Percentiles rank a stretch among this genome's conserved stretches.
Evolutionary conservation across 2,113 vertebrate species (phyloP).

Genomic region (Neotragus pygmaeus): DNA sequence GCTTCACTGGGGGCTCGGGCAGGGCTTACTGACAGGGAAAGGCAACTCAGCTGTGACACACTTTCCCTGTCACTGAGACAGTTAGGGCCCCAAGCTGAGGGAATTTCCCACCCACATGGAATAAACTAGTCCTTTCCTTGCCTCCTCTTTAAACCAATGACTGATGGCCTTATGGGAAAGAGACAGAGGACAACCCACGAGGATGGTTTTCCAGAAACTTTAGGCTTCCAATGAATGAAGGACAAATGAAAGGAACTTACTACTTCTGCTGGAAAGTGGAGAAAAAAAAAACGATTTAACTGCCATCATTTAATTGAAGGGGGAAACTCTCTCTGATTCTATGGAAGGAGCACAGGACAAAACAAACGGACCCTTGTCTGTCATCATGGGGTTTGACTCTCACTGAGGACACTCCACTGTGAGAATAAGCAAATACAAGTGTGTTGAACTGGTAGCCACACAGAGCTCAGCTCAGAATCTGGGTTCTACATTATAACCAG

Average conservation of each 20-base stretch:
- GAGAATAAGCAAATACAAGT: not conserved
- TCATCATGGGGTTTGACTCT: not conserved
- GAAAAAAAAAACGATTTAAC: not conserved
- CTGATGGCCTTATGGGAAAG: slow-evolving; percentile 23
- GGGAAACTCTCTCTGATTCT: not conserved
- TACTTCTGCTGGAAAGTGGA: not conserved
- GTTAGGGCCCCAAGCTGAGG: not conserved
- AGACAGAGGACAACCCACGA: slow-evolving; percentile 20
- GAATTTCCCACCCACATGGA: slow-evolving; percentile 18
- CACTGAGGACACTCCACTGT: not conserved
- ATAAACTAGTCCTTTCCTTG: slow-evolving; percentile 18
- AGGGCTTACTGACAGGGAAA: not conserved
- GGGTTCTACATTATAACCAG: not conserved
- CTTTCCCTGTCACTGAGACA: not conserved
- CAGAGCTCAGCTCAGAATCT: not conserved
- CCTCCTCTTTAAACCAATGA: slow-evolving; percentile 34
- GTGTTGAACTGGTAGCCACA: not conserved
- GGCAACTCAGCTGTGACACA: not conserved
- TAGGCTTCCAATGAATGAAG: not conserved
- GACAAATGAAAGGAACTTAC: slow-evolving; percentile 14
- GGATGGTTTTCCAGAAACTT: slow-evolving; percentile 32
- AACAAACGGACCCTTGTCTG: not conserved
- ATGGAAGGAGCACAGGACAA: not conserved
- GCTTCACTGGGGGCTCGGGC: not conserved
- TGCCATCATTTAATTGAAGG: not conserved